These are phyloP conservation scores for Tetropium fuscum DNA, from an alignment of 2,888 invertebrate genomes.

Conservation along the genomic window DNA sequence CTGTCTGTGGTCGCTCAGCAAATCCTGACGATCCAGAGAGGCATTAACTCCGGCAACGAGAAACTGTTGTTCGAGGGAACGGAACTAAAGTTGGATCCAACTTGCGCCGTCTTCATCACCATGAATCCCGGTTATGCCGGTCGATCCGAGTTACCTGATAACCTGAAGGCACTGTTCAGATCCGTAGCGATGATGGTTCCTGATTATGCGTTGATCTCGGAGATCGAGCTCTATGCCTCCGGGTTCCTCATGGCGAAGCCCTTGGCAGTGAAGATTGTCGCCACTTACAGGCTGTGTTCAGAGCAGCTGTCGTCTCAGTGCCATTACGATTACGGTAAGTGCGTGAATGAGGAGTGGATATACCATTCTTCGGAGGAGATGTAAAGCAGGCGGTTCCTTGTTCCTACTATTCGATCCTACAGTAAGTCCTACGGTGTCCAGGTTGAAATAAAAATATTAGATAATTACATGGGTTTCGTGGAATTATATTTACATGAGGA, in stretches of 20 bases:
- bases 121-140: slow-evolving; percentile 97
- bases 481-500: no score
- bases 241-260: slow-evolving; percentile 92
- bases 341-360: no score
- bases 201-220: slow-evolving; percentile 94
- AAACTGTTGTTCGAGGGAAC: slow-evolving; percentile 92
- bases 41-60: slow-evolving; percentile 81
- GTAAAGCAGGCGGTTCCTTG: no score
- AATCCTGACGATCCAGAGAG: slow-evolving; percentile 92
- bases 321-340: slow-evolving; percentile 92
- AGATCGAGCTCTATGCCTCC: slow-evolving; percentile 93
- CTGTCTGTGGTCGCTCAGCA: slow-evolving; percentile 96
- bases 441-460: no score
- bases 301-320: slow-evolving; percentile 94
- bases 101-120: slow-evolving; percentile 94
- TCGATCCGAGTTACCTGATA: slow-evolving; percentile 93
- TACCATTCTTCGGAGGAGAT: no score
- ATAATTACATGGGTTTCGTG: no score
- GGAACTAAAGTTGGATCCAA: slow-evolving; percentile 83
- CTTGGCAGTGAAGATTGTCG: slow-evolving; percentile 93
- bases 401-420: no score
- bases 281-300: slow-evolving; percentile 92
- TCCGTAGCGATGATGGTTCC: slow-evolving; percentile 99
- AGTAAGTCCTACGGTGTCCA: no score
- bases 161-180: slow-evolving; percentile 76